These are phyloP conservation scores for Enteromius radiatus DNA, from an alignment of 2,797 vertebrate species.

Conservation along the genomic window DNA sequence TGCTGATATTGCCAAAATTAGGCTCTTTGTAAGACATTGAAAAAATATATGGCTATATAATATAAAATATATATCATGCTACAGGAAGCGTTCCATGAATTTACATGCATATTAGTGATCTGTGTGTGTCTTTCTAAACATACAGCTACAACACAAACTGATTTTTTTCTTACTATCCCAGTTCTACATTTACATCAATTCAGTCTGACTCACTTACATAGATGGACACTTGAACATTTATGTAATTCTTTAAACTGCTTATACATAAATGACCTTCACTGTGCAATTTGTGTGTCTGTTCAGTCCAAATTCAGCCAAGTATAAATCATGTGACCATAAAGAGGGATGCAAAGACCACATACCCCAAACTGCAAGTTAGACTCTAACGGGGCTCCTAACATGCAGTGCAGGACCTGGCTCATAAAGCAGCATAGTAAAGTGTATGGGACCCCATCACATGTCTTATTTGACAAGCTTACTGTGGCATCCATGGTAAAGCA, in stretches of 20 bases:
- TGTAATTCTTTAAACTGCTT: background rate
- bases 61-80: too few species aligned
- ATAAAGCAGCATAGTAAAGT: constrained; percentile 4
- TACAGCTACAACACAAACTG: background rate
- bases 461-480: constrained; percentile 20
- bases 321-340: constrained; percentile 2
- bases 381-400: background rate
- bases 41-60: background rate
- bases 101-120: background rate
- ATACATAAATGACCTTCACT: background rate
- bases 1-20: background rate
- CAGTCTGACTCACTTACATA: background rate
- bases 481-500: constrained; percentile 21
- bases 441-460: constrained; percentile 5
- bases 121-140: background rate
- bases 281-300: background rate
- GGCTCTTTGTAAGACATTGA: background rate
- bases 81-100: background rate
- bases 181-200: background rate
- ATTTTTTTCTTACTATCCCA: background rate
- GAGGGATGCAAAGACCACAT: background rate
- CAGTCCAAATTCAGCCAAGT: constrained; percentile 5
- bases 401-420: background rate
- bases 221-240: background rate
- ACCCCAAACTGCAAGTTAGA: background rate